Base-by-base conservation (phyloP, 2,888 invertebrate genomes). In the Cephus rjabovi region DNA sequence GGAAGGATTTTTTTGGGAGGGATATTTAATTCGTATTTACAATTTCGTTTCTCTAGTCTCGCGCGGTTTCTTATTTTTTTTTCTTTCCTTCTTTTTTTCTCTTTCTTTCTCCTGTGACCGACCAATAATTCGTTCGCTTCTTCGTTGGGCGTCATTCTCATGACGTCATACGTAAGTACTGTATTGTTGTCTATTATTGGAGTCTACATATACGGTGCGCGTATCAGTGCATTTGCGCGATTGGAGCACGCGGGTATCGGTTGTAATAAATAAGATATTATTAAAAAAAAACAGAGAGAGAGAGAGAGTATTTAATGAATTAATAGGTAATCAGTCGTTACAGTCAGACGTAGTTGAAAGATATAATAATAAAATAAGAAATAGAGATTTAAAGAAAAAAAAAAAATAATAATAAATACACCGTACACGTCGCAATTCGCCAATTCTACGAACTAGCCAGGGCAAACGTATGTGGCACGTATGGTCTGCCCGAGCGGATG, bases 41-140 rank as follows among this genome's bases (percentile, higher is more conserved):
- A 88, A 87, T 86, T 87, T 87, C 82, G 79, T 86, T 85, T 82
- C 79, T 83, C 83, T 84, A 83, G 82, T 84, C 79, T 80, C 83
- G 78, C 82, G 81, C 80, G 80, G 85, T 81, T 78, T 73, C 77
- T 82, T 79, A 78, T 79, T 33, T 31, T 15, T 70, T 71, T 34
- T 4, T 30, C 30, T 30, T 31, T 30, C 71, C 80, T 77, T 68
- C 75, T 82, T 79, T 79, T 12, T 12, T 12, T 69, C 4, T 71
- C 9, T 33, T 11, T 71, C 71, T 71, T 34, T 31, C 71, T 71
- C 71, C 23, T 23, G 56, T 56, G 9, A 81, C 78, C 79, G 79
- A 73, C 15, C 75, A 80, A 77, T 74, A 76, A 82, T 75, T 77
- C 75, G 68, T 56, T 35, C 34, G 35, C 74, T 56, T 68, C 70